These are phyloP conservation scores for Drosophila elegans DNA, from an alignment of 1,140 invertebrate genomes.

Conservation along the genomic window DNA sequence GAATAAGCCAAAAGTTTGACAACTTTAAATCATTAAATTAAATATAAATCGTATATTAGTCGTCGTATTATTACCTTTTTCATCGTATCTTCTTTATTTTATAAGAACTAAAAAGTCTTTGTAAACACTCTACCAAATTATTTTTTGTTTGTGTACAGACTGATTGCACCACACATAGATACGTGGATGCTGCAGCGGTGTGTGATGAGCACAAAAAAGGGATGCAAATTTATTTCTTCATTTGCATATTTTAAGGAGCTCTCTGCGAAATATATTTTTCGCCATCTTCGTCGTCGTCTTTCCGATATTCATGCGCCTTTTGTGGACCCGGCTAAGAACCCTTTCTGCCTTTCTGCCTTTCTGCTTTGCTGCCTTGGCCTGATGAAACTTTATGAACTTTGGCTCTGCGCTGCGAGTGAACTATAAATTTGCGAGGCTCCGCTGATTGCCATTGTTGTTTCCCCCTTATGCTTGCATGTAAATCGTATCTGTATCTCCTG, in stretches of 20 bases:
- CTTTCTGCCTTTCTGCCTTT: conserved; percentile 25
- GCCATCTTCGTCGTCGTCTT: conserved; percentile 59
- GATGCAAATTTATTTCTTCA: conserved; percentile 85
- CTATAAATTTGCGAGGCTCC: conserved; percentile 70
- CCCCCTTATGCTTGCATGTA: conserved; percentile 50
- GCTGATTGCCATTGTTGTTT: conserved; percentile 70
- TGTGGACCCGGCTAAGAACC: conserved; percentile 4
- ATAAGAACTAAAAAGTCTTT: too few species aligned
- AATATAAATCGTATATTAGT: too few species aligned
- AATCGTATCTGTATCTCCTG: conserved; percentile 71
- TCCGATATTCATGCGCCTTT: conserved; percentile 61
- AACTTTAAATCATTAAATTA: too few species aligned
- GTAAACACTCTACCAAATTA: too few species aligned
- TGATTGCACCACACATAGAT: conserved; percentile 49
- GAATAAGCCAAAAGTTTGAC: too few species aligned
- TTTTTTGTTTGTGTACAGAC: conserved; percentile 30
- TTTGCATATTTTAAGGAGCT: conserved; percentile 85
- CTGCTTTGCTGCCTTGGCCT: conserved; percentile 30
- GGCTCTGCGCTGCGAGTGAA: conserved; percentile 65
- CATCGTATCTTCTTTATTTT: background rate
- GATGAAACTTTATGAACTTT: conserved; percentile 84
- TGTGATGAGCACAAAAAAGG: conserved; percentile 61
- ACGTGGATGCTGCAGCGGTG: conserved; percentile 18
- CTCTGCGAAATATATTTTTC: conserved; percentile 70
- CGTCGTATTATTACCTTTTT: too few species aligned